Conservation (phyloP, 2,113 vertebrate genomes). For the Pseudonaja textilis region DNA sequence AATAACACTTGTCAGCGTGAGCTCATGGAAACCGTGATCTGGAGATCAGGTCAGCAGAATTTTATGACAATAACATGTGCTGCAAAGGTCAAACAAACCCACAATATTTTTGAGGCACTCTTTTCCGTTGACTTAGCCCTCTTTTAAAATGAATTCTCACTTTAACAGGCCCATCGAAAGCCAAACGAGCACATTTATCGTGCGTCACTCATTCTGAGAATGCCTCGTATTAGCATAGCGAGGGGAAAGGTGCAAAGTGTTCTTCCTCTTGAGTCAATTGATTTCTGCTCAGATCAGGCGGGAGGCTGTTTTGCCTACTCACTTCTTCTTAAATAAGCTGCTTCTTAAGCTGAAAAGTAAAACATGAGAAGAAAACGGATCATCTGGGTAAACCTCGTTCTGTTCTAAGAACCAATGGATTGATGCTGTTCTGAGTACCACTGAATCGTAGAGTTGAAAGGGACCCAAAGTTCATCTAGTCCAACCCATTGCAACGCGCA, state of each 20-base stretch:
- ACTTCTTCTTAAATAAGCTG: background rate
- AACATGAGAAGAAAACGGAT: background rate
- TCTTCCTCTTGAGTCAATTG: background rate
- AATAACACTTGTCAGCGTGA: background rate
- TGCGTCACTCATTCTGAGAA: background rate
- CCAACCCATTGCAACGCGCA: background rate
- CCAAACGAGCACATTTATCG: background rate
- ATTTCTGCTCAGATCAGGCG: background rate
- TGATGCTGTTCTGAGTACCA: background rate
- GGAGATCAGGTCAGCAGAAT: background rate
- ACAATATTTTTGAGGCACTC: background rate
- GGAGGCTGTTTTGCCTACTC: background rate
- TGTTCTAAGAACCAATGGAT: background rate
- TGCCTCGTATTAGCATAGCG: background rate
- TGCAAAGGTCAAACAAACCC: background rate
- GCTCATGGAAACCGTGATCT: background rate
- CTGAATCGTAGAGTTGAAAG: background rate
- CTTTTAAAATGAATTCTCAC: background rate
- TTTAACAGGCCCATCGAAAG: background rate
- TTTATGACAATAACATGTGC: background rate
- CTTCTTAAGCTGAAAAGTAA: background rate
- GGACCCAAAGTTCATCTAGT: background rate
- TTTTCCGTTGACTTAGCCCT: background rate
- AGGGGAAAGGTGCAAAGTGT: fast-evolving
- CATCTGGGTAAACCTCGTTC: background rate